Evolutionary conservation across 2,113 vertebrate genomes (phyloP).

Genomic region (Cebidichthys violaceus): DNA sequence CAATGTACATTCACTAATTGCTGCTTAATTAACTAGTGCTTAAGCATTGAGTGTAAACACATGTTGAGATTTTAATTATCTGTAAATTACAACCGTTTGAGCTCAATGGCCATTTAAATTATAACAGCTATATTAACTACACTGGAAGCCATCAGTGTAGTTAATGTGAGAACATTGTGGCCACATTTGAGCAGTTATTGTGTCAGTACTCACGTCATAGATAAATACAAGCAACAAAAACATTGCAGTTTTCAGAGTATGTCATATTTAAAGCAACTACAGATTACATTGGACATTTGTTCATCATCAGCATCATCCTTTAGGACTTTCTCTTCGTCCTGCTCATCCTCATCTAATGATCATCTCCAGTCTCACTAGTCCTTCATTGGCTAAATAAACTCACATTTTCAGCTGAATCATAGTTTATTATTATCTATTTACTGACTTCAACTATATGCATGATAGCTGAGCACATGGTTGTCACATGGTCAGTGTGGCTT

Average conservation of each 20-base stretch:
- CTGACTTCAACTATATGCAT: background rate
- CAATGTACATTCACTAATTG: background rate
- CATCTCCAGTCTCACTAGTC: background rate
- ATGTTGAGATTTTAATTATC: conserved; percentile 14
- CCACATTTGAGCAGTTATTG: background rate
- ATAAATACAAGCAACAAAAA: conserved; percentile 1
- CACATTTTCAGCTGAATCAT: background rate
- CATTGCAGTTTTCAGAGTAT: conserved; percentile 2
- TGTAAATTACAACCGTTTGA: background rate
- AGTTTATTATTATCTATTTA: background rate
- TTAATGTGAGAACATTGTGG: background rate
- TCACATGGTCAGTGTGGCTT: background rate
- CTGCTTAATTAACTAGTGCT: conserved; percentile 12
- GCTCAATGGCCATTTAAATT: background rate
- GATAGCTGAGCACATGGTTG: background rate
- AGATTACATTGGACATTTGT: background rate
- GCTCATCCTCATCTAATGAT: background rate
- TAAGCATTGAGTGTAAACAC: background rate
- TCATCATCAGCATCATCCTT: conserved; percentile 1
- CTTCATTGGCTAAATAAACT: background rate
- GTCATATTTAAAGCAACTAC: background rate
- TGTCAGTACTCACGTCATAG: background rate
- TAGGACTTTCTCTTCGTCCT: background rate
- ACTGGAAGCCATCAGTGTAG: background rate
- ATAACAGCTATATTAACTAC: background rate